Evolutionary conservation across 2,888 invertebrate genomes (phyloP).

Genomic region (Nomada fabriciana): DNA sequence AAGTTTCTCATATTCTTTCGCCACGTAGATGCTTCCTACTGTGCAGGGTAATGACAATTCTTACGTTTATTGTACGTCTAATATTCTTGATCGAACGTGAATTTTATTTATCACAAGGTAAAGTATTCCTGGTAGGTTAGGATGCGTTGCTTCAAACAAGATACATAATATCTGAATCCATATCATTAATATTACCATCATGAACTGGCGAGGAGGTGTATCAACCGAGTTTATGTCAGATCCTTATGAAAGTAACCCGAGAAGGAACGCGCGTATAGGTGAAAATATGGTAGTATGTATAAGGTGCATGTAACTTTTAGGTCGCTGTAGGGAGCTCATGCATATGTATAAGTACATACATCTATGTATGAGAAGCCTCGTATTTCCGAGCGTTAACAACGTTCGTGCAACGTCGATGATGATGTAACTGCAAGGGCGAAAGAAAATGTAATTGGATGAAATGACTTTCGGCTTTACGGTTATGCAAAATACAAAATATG

Average conservation of each 20-base stretch:
- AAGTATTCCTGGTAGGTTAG: conserved; percentile 1
- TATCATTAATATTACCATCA: conserved; percentile 57
- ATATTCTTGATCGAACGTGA: not conserved
- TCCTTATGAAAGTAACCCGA: not conserved
- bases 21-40: no score
- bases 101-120: conserved; percentile 51
- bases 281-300: not conserved
- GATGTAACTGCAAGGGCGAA: not conserved
- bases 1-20: no score
- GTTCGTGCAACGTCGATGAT: conserved; percentile 16
- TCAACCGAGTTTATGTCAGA: not conserved
- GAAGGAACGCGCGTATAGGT: conserved; percentile 1
- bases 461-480: not conserved
- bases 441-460: conserved; percentile 1
- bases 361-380: conserved; percentile 57
- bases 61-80: no score
- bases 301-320: conserved; percentile 1
- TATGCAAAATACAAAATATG: not conserved
- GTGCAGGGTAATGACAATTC: no score
- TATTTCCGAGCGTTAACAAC: conserved; percentile 32
- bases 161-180: conserved; percentile 10
- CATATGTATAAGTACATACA: conserved; percentile 59
- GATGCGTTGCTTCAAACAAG: conserved; percentile 3
- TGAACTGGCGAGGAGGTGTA: conserved; percentile 44
- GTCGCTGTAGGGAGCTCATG: conserved; percentile 40